These are phyloP conservation scores for Drosophila parabipectinata DNA, from an alignment of 1,140 invertebrate genomes.

Conservation along the genomic window DNA sequence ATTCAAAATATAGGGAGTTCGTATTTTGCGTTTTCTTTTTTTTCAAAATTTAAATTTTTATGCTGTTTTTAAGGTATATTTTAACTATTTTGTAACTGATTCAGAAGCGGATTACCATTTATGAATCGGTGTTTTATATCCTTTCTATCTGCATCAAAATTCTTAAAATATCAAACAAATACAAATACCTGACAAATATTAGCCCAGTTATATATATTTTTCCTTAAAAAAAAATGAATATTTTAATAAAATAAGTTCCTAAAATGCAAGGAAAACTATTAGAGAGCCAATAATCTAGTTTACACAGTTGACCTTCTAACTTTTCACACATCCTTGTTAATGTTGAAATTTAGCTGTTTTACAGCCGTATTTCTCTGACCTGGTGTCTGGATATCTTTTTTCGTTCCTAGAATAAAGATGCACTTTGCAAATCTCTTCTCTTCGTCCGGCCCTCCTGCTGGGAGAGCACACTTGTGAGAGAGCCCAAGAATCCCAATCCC, in stretches of 20 bases:
- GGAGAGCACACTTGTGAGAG: constrained; percentile 24
- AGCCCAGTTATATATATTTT: no score
- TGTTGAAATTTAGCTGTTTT: constrained; percentile 14
- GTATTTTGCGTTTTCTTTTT: no score
- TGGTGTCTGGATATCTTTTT: constrained; percentile 41
- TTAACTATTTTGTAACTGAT: no score
- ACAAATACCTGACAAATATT: no score
- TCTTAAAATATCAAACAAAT: no score
- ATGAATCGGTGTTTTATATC: no score
- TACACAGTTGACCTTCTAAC: neutral
- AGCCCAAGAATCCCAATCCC: constrained; percentile 19
- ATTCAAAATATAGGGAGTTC: no score
- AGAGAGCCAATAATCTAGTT: neutral
- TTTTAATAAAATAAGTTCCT: neutral
- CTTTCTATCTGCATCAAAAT: no score
- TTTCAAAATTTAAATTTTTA: no score
- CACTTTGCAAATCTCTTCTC: constrained; percentile 57
- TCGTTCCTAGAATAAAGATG: constrained; percentile 55
- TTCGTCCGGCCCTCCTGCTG: constrained; percentile 31
- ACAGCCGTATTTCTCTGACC: constrained; percentile 14
- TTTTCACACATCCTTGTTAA: constrained; percentile 4
- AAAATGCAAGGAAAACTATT: neutral
- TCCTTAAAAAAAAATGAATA: no score
- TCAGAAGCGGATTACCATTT: no score
- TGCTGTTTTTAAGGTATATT: no score